A percentile compares a stretch with the other conserved stretches of the same genome.
Conservation (phyloP, 1,140 invertebrate genomes). For the Rhagoletis pomonella region DNA sequence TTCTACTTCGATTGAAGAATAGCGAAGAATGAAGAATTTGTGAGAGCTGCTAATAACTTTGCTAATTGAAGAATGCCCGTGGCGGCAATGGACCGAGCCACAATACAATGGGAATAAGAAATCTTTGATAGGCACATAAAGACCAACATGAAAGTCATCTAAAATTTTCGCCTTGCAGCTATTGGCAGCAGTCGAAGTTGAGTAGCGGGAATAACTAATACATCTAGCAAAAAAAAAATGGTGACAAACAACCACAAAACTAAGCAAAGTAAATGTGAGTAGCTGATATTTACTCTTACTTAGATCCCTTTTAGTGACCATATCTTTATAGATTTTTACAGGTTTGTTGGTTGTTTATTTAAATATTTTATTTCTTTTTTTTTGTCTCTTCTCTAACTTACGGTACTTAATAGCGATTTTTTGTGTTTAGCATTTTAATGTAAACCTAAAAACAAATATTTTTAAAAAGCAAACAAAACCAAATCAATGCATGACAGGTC, state of each 20-base stretch:
- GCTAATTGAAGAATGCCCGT: not conserved
- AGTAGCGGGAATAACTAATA: not conserved
- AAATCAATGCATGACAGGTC: not conserved
- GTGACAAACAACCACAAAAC: too few species aligned
- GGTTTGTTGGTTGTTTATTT: not conserved
- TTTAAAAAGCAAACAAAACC: not conserved
- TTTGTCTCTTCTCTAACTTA: not conserved
- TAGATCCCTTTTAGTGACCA: not conserved
- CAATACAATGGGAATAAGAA: not conserved
- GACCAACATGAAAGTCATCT: too few species aligned
- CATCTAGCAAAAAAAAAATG: too few species aligned
- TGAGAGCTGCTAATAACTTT: not conserved
- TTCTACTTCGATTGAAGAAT: not conserved
- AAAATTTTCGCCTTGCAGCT: too few species aligned
- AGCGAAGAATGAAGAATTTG: not conserved
- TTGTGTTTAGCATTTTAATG: not conserved
- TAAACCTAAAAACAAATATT: not conserved
- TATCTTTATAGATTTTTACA: not conserved
- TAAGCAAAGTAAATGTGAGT: too few species aligned
- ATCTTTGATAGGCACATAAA: too few species aligned
- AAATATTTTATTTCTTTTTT: not conserved
- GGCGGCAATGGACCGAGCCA: not conserved
- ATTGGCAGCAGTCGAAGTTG: not conserved
- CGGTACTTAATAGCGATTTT: not conserved
- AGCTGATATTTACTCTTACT: not conserved